Conservation (phyloP, 2,113 vertebrate genomes). For the Sialia sialis region DNA sequence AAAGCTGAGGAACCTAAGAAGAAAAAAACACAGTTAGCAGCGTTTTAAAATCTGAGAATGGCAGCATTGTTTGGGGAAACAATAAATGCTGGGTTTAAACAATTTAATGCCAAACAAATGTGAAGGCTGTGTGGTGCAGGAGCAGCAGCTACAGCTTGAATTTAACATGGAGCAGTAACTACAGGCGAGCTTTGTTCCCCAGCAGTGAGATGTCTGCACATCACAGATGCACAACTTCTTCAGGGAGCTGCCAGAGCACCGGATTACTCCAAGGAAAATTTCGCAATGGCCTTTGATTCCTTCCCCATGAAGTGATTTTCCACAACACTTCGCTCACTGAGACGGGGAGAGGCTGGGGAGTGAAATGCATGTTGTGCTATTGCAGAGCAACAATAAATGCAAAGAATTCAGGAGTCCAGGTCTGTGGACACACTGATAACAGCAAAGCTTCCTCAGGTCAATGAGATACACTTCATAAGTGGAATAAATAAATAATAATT, state of each 20-base stretch:
- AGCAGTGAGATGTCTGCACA: constrained; percentile 15
- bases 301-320: constrained; percentile 55
- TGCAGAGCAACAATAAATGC: neutral
- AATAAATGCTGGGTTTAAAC: constrained; percentile 20
- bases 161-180: neutral
- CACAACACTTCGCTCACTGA: constrained; percentile 16
- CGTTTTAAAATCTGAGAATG: neutral
- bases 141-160: neutral
- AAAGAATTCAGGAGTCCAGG: neutral
- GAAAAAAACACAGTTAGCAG: neutral
- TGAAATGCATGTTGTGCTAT: neutral
- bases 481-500: too few species aligned
- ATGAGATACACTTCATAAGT: accelerated
- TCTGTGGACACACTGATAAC: neutral
- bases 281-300: constrained; percentile 11
- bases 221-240: neutral
- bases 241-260: constrained; percentile 22
- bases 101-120: neutral
- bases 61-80: constrained; percentile 4
- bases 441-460: neutral
- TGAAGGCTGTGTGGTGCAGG: neutral
- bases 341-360: neutral
- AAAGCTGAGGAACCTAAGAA: constrained; percentile 19
- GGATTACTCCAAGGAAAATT: constrained; percentile 41
- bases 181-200: neutral